phyloP scores from a whole-genome alignment of 2,888 invertebrate species.

The Protula sp. region DNA sequence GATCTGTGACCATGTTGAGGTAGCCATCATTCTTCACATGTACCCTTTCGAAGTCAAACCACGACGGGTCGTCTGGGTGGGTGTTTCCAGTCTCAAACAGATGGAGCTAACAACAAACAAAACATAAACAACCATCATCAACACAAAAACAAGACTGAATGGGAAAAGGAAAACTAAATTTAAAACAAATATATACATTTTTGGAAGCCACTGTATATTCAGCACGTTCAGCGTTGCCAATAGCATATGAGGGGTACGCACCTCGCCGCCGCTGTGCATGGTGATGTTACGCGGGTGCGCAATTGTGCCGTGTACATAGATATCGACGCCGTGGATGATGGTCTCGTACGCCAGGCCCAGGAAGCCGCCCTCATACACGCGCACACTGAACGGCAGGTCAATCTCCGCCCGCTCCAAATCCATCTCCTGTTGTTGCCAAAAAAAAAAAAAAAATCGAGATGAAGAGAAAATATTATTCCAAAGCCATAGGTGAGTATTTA shows the following conservation, averaged over 20 bases:
- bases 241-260: too few relatives aligned
- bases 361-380: conserved; percentile 31
- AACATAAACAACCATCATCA: not conserved
- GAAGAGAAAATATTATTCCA: too few relatives aligned
- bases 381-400: conserved; percentile 33
- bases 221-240: too few relatives aligned
- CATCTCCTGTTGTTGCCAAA: not conserved
- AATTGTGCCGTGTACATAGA: conserved; percentile 33
- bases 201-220: too few relatives aligned
- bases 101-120: not conserved
- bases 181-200: too few relatives aligned
- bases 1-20: conserved; percentile 34
- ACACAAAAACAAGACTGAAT: not conserved
- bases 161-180: too few relatives aligned
- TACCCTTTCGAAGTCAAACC: conserved; percentile 29
- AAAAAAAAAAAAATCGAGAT: too few relatives aligned
- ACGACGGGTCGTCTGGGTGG: conserved; percentile 29
- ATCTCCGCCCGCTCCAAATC: conserved; percentile 24
- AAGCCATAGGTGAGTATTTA: too few relatives aligned
- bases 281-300: conserved; percentile 34
- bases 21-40: conserved; percentile 33
- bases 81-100: conserved; percentile 1
- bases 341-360: conserved; percentile 36
- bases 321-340: conserved; percentile 30
- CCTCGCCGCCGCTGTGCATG: conserved; percentile 28